Base-by-base conservation (phyloP, 2,888 invertebrate genomes). In the Phyto melanocephala region DNA sequence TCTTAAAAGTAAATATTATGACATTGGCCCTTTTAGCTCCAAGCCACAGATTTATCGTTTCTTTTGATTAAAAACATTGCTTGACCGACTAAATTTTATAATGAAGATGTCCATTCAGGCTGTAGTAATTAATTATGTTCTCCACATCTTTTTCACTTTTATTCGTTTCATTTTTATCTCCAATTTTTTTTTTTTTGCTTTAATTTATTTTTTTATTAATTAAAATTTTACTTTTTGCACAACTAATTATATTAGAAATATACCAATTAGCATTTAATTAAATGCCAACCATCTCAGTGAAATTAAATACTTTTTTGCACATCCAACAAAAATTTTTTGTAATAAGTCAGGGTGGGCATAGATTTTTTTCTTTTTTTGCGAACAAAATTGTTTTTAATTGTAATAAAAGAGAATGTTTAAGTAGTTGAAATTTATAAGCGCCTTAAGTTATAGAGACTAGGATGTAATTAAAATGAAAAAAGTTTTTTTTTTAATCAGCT, bases 201-300 rank as follows among this genome's bases (percentile, higher is more conserved):
- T 47, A 42, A 20, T n/a, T 47, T 37, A 33, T 28, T 17, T 56
- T 35, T 35, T 8, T 47, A 58, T 86, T 86, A 81, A 56, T 74
- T 47, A 50, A 65, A 63, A 58, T 62, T 28, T 60, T 52, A 22
- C 62, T 54, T 17, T n/a, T 67, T 15, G n/a, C 20, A 54, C 33
- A 52, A 42, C 40, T 74, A 62, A 72, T 74, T 74, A 22, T 22
- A 74, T 42, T 42, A 63, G 15, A 63, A 74, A 42, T 54, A 63
- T 22, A 28, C 52, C 54, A 63, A 74, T 74, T 74, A 74, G 52
- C 52, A 63, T 63, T 63, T 54, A 74, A 74, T 63, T 74, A 63
- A 63, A 54, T 63, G 52, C 40, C 52, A 62, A 54, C 22, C 33
- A 62, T 5, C 33, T 63, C 24, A 35, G 11, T 15, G 13, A 62